These are phyloP conservation scores for Ligdia adustata DNA, from an alignment of 2,888 invertebrate species.

Conservation along the genomic window DNA sequence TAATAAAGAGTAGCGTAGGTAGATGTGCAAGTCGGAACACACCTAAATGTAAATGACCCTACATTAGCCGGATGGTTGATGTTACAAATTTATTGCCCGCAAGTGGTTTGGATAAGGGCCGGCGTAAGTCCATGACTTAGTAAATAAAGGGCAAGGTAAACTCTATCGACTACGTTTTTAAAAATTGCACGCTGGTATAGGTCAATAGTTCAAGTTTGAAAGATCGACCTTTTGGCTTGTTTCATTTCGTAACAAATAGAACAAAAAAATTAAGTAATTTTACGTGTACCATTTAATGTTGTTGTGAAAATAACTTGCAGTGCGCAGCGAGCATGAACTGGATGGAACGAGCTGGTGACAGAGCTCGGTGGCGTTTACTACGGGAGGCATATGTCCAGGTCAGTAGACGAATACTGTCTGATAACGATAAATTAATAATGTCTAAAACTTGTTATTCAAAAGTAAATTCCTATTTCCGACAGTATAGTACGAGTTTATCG, in stretches of 20 bases:
- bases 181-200: not conserved
- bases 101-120: constrained; percentile 22
- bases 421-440: too few species aligned
- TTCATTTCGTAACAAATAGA: too few species aligned
- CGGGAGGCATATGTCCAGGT: too few species aligned
- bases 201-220: constrained; percentile 7
- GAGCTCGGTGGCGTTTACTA: too few species aligned
- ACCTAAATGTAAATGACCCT: constrained; percentile 36
- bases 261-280: too few species aligned
- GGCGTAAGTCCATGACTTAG: constrained; percentile 3
- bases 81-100: constrained; percentile 28
- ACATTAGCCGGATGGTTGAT: constrained; percentile 29
- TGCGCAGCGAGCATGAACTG: too few species aligned
- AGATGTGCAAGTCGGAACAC: constrained; percentile 24
- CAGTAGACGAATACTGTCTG: too few species aligned
- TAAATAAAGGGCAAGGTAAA: not conserved
- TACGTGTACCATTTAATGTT: too few species aligned
- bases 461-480: too few species aligned
- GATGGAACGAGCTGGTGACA: too few species aligned
- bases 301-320: too few species aligned
- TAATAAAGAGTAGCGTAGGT: constrained; percentile 13
- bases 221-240: not conserved
- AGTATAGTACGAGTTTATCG: not conserved
- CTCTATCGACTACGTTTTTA: constrained; percentile 1
- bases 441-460: too few species aligned